A percentile compares a stretch with the other conserved stretches of the same genome.
These are phyloP conservation scores for Tridacna gigas DNA, from an alignment of 2,888 invertebrate genomes.

Conservation along the genomic window DNA sequence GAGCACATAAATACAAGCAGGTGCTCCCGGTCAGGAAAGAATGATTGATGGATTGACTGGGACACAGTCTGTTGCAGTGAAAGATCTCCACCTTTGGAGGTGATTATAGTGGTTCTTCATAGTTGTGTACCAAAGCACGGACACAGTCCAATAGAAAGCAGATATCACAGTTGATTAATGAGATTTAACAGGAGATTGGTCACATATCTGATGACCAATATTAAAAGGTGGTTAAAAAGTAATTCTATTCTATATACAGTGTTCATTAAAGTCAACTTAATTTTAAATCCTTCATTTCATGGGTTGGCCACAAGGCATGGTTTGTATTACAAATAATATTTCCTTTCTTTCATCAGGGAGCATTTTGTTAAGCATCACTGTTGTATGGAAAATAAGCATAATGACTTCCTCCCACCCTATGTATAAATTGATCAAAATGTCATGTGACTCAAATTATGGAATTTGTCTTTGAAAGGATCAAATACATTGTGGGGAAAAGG, in stretches of 20 bases:
- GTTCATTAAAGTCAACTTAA: not conserved
- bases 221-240: slow-evolving; percentile 10
- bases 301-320: no score
- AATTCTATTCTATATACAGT: not conserved
- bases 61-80: slow-evolving; percentile 22
- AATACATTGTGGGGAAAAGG: not conserved
- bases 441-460: no score
- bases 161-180: slow-evolving; percentile 11
- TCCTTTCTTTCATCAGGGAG: no score
- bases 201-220: slow-evolving; percentile 12
- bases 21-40: slow-evolving; percentile 8
- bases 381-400: no score
- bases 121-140: not conserved
- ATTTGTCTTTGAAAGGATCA: no score
- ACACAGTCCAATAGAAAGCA: slow-evolving; percentile 1
- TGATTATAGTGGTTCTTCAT: slow-evolving; percentile 1
- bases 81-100: slow-evolving; percentile 16
- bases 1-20: slow-evolving; percentile 29
- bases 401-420: no score
- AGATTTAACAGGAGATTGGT: slow-evolving; percentile 17
- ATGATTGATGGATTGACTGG: slow-evolving; percentile 25
- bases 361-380: no score
- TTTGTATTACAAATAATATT: no score
- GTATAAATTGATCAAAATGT: no score
- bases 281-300: not conserved